phyloP scores from a whole-genome alignment of 1,140 invertebrate species.

The Philotrypesis tridentata region DNA sequence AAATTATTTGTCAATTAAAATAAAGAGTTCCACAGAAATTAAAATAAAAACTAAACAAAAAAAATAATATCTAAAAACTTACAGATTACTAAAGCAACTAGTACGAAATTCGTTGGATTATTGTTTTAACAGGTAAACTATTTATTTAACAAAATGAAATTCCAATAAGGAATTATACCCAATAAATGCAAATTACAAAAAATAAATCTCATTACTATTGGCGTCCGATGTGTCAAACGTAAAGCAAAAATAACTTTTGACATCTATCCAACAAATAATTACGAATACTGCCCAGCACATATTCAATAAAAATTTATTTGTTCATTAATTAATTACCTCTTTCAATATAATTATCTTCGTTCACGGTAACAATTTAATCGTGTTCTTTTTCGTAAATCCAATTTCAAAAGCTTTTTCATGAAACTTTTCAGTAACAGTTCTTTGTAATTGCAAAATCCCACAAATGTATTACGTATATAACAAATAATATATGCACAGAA shows the following conservation, averaged over 20 bases:
- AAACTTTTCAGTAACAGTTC: slow-evolving; percentile 5
- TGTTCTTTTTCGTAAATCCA: neutral
- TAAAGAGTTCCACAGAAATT: neutral
- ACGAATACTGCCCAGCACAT: slow-evolving; percentile 13
- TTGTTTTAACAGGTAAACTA: neutral
- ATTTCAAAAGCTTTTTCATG: slow-evolving; percentile 5
- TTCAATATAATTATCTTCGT: slow-evolving; percentile 27
- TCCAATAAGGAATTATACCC: neutral
- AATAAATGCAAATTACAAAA: slow-evolving; percentile 30
- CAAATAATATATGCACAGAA: slow-evolving; percentile 39
- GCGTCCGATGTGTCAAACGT: neutral
- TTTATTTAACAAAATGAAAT: slow-evolving; percentile 19
- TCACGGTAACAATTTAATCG: slow-evolving; percentile 25
- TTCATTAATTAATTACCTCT: neutral
- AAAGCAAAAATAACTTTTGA: slow-evolving; percentile 9
- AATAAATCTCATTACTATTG: slow-evolving; percentile 9
- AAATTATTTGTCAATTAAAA: neutral
- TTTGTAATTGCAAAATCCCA: slow-evolving; percentile 6
- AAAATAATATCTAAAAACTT: neutral
- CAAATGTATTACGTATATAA: slow-evolving; percentile 20
- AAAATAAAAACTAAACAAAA: neutral
- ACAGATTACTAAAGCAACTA: slow-evolving; percentile 1
- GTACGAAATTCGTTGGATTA: slow-evolving; percentile 10
- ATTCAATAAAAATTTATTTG: slow-evolving; percentile 33
- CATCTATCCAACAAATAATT: slow-evolving; percentile 7